Evolutionary conservation across 2,888 invertebrate genomes (phyloP).

Genomic region (Nomada fabriciana): DNA sequence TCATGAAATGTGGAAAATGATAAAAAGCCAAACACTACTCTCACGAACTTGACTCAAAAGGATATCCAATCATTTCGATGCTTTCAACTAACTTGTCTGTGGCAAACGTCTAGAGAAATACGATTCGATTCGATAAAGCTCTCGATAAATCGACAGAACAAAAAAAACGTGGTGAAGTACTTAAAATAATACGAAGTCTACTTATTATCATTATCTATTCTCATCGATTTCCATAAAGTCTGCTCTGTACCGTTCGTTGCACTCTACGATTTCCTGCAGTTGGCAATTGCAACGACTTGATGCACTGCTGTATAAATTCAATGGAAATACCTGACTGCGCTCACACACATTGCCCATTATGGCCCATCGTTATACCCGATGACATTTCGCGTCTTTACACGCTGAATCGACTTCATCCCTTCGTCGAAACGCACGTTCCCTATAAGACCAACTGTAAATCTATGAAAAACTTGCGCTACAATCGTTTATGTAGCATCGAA

Average conservation of each 20-base stretch:
- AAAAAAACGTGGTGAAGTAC: no score
- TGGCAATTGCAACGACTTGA: conserved; percentile 54
- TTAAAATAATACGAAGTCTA: conserved; percentile 41
- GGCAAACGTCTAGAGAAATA: no score
- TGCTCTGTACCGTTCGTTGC: conserved; percentile 42
- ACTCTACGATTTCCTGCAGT: conserved; percentile 52
- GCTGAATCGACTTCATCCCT: conserved; percentile 30
- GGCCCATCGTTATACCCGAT: not conserved
- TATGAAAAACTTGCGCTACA: no score
- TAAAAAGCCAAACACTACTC: no score
- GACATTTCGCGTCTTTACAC: conserved; percentile 27
- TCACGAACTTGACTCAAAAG: not conserved
- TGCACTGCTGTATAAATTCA: conserved; percentile 53
- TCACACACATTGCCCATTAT: not conserved
- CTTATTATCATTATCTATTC: conserved; percentile 35
- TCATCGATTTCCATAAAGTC: conserved; percentile 52
- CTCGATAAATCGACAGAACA: not conserved
- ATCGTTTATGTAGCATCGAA: no score
- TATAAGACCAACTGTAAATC: not conserved
- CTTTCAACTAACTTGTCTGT: not conserved
- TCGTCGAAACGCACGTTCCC: not conserved
- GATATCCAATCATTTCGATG: not conserved
- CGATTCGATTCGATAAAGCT: not conserved
- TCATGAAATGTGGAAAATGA: no score
- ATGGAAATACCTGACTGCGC: conserved; percentile 24